phyloP scores from a whole-genome alignment of 1,140 invertebrate species.

The Drosophila hydei region DNA sequence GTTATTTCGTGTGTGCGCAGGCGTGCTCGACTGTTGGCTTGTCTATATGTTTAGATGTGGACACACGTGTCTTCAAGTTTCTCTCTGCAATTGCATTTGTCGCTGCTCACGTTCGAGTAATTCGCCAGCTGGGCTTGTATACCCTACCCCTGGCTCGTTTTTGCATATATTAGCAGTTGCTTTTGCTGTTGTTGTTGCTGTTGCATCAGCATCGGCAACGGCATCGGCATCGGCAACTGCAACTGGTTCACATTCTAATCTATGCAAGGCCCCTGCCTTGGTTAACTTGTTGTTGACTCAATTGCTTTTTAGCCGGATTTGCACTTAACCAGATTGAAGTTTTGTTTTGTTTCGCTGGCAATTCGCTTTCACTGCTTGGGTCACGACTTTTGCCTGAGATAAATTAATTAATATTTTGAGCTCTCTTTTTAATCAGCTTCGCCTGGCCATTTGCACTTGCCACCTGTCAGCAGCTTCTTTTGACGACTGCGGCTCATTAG shows the following conservation, averaged over 20 bases:
- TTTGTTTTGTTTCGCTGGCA: constrained; percentile 2
- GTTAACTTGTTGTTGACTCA: constrained; percentile 35
- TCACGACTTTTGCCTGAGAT: constrained; percentile 30
- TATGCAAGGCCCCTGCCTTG: constrained; percentile 37
- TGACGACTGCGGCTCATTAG: constrained; percentile 30
- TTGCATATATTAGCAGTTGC: constrained; percentile 12
- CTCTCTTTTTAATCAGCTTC: constrained; percentile 1
- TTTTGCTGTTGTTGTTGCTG: no score
- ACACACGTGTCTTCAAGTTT: constrained; percentile 38
- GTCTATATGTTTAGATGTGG: constrained; percentile 2
- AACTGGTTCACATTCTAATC: constrained; percentile 52
- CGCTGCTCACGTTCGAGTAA: constrained; percentile 29
- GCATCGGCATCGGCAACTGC: constrained; percentile 5
- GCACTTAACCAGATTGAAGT: constrained; percentile 29
- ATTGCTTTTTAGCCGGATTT: constrained; percentile 28
- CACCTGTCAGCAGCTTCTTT: constrained; percentile 34
- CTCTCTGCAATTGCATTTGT: background rate
- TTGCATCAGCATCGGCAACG: background rate
- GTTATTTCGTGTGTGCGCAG: constrained; percentile 57
- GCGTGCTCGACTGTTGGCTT: constrained; percentile 51
- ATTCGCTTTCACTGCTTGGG: constrained; percentile 37
- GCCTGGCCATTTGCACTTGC: constrained; percentile 19
- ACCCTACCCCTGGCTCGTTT: background rate
- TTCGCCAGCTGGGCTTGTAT: constrained; percentile 4
- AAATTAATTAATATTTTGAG: constrained; percentile 46